Conservation (phyloP, 2,797 vertebrate species). For the Onychomys leucogaster region DNA sequence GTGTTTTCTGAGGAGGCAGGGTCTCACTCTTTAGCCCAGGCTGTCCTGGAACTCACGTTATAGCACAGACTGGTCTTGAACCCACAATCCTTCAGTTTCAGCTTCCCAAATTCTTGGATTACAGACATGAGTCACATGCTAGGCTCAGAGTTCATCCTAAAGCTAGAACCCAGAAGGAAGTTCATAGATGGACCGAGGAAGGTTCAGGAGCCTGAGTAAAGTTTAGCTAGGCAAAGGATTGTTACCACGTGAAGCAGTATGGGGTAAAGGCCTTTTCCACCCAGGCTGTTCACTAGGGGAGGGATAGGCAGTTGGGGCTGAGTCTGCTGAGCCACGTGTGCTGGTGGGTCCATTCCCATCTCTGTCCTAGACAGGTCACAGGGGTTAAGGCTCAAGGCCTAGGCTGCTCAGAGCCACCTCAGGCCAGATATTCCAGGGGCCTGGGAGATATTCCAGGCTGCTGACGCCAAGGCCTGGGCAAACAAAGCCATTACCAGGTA, state of each 20-base stretch:
- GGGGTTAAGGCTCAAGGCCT: neutral
- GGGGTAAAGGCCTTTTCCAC: neutral
- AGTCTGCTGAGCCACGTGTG: neutral
- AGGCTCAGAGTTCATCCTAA: neutral
- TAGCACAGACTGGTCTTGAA: neutral
- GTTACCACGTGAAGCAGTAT: neutral
- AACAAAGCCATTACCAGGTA: constrained; percentile 47
- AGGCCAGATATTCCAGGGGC: neutral
- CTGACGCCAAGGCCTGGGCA: neutral
- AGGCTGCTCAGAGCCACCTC: constrained; percentile 26
- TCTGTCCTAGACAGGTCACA: neutral
- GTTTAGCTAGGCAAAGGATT: neutral
- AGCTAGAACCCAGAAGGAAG: neutral
- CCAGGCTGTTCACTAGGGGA: no score
- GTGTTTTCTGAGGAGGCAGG: neutral
- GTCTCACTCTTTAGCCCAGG: neutral
- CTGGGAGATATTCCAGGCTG: neutral
- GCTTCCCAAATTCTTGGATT: neutral
- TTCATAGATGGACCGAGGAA: neutral
- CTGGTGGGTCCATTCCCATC: neutral
- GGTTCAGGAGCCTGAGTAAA: neutral
- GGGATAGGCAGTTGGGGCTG: neutral
- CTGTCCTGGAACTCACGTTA: neutral
- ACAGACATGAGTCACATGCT: neutral
- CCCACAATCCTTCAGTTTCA: neutral